Evolutionary conservation across 2,888 invertebrate genomes (phyloP), one percentile per base, ranked within the genome.

Genomic region (Tribolium freemani): DNA sequence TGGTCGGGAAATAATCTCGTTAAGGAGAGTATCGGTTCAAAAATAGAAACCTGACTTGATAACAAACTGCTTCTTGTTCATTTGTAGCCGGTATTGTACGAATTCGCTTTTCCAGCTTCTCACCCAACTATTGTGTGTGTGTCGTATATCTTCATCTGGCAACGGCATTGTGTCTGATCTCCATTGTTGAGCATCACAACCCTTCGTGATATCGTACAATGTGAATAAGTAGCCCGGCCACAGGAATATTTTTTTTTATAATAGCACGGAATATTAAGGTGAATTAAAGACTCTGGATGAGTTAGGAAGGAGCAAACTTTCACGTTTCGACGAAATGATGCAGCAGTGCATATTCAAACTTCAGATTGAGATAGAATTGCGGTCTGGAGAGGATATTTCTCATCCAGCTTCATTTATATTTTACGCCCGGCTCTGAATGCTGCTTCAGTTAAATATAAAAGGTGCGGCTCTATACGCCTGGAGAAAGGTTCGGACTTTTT

Each of bases 101-200:
- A 68, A 53, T 68, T 76, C 74, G 77, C 77, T 75, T 75, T 77
- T 74, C 73, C 73, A 73, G 75, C 74, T 77, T 77, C 74, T 76
- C 76, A 73, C 67, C 48, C 72, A 72, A 74, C 76, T 71, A 78
- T 78, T 78, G 78, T 78, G 69, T 70, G 70, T 56, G 72, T 75
- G 77, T 73, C 77, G 74, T 78, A 78, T 79, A 78, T 78, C 79
- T 79, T 79, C 78, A 79, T 79, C 75, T 78, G 72, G 76, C 75
- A 74, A 69, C 67, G 71, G 74, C 75, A 77, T 80, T 80, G 79
- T 80, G 70, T 75, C 75, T 74, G 78, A 79, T 79, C 78, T 75
- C 76, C 68, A 80, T 80, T 80, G 80, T 80, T 73, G 70, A 57
- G 57, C 46, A 50, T 16, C 57, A 31, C 64, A 64, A 50, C 64